Conservation (phyloP, 1,140 invertebrate species). For the Polypedilum pembai region DNA sequence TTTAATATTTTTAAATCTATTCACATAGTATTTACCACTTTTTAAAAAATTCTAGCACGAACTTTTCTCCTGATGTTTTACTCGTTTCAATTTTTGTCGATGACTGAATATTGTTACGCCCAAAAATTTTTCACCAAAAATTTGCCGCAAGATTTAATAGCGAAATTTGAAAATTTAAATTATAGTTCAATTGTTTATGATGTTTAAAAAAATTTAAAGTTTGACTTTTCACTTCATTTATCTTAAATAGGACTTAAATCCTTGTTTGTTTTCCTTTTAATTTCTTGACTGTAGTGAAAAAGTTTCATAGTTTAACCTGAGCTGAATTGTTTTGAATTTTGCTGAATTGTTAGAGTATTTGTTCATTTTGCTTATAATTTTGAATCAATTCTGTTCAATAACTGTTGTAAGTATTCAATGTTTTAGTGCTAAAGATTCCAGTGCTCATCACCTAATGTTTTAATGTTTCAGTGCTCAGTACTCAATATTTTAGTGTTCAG, state of each 20-base stretch:
- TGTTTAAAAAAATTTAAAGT: not conserved
- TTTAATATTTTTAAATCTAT: not conserved
- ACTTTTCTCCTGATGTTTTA: slow-evolving; percentile 26
- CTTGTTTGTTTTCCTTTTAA: not conserved
- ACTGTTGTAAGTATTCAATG: too few species aligned
- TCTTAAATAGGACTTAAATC: not conserved
- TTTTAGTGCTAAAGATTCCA: too few species aligned
- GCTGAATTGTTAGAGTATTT: not conserved
- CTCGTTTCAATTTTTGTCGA: not conserved
- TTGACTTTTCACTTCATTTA: not conserved
- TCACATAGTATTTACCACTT: slow-evolving; percentile 2
- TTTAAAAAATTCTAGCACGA: slow-evolving; percentile 1
- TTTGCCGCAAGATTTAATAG: not conserved
- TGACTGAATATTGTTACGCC: slow-evolving; percentile 20
- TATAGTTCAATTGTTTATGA: not conserved
- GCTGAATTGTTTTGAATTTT: not conserved
- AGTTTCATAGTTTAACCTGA: not conserved
- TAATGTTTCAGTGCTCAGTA: too few species aligned
- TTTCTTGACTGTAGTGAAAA: not conserved
- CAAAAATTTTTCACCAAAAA: slow-evolving; percentile 1
- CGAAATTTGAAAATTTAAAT: not conserved
- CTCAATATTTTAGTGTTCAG: too few species aligned
- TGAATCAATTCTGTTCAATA: too few species aligned
- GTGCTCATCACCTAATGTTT: too few species aligned
- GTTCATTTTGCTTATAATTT: too few species aligned